phyloP scores from a whole-genome alignment of 35 echinoderm and acorn worm species.

The Heliocidaris erythrogramma region DNA sequence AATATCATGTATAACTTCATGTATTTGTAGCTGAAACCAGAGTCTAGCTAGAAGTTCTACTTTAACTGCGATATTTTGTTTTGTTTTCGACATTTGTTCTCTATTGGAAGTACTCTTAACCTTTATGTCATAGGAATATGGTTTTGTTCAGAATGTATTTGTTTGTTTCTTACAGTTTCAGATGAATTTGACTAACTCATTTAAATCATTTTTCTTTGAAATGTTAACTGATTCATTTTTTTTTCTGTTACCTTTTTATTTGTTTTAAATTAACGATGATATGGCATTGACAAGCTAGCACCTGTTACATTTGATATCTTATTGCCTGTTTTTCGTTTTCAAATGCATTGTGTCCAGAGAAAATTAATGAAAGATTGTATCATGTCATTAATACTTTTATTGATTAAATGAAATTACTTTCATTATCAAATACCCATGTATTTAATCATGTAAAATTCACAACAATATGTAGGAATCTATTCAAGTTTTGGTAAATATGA shows the following conservation, averaged over 20 bases:
- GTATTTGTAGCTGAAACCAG: not conserved
- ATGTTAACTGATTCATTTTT: not conserved
- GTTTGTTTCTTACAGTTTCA: not conserved
- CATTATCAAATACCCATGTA: no score
- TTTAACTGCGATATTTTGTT: no score
- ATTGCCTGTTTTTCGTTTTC: not conserved
- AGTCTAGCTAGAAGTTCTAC: not conserved
- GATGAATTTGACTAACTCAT: not conserved
- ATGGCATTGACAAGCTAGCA: not conserved
- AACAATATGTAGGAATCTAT: not conserved
- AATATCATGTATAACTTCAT: not conserved
- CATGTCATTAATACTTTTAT: no score
- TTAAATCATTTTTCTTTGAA: not conserved
- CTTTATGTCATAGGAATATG: no score
- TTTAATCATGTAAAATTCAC: not conserved
- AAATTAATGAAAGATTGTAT: no score
- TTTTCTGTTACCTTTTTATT: not conserved
- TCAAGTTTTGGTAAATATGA: not conserved
- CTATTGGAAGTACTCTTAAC: no score
- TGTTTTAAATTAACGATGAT: not conserved
- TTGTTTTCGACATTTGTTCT: no score
- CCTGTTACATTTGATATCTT: not conserved
- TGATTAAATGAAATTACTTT: no score
- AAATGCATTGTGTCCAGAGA: not conserved
- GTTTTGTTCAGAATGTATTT: not conserved